Base-by-base conservation (phyloP, 2,797 vertebrate genomes). In the Balearica regulorum region DNA sequence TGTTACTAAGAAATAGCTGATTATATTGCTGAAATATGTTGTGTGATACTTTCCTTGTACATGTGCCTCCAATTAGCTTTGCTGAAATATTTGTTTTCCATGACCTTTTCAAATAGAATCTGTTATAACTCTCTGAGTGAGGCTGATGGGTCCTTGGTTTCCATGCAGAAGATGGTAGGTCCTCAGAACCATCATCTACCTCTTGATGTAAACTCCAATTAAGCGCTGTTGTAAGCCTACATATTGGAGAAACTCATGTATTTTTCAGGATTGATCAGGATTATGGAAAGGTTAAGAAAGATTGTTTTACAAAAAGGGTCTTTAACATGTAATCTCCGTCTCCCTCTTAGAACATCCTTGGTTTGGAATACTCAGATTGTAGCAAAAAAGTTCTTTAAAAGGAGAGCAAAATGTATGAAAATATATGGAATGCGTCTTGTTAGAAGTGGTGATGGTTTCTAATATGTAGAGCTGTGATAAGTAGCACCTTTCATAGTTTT, bases 51-150 rank as follows among this genome's bases (percentile, higher is more conserved):
- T 94, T 86, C 16, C 76, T 87, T 24, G 37, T 84, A 57, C 94
- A 87, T 79, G 64, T 96, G 86, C 83, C 91, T 95, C 82, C 64
- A 90, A 84, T 94, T 96, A 95, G 51, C 37, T 90, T 79, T 87
- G 82, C 58, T 88, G 88, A 87, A 93, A 33, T 92, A 79, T 1
- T 94, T 91, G 58, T 81, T 93, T 95, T 89, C 72, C 65, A 1
- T 92, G 91, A 92, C 90, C 71, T 83, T 91, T 96, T 76, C 81
- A 81, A 76, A 79, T 65, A 88, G 80, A 54, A 69, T 68, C 53
- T 89, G 49, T 92, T 78, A 54, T 4, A 81, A 19, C 17, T 86
- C 65, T 81, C 25, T 24, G 43, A 71, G 31, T 51, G 79, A 81
- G 62, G 82, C 69, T 90, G 49, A 5, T 70, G 39, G 10, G 35